Evolutionary conservation across 2,797 vertebrate species (phyloP).

Genomic region (Macropus fuliginosus): DNA sequence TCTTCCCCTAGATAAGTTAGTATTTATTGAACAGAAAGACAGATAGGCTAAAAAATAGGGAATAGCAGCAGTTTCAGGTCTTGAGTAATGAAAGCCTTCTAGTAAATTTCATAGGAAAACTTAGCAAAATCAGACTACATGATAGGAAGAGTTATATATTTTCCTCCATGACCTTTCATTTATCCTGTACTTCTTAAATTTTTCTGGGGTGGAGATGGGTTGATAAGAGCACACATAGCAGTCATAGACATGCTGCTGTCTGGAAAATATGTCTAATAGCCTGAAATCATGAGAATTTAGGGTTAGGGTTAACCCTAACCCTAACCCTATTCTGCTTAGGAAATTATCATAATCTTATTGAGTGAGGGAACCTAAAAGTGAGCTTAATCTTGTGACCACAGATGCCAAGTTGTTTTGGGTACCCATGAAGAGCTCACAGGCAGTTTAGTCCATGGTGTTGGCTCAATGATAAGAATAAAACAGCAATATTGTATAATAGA

Average conservation of each 20-base stretch:
- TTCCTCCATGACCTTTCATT: neutral
- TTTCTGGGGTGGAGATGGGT: neutral
- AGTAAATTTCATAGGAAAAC: neutral
- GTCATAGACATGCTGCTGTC: neutral
- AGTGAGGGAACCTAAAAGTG: neutral
- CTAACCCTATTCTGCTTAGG: neutral
- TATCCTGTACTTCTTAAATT: neutral
- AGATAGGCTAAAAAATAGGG: neutral
- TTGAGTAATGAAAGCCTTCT: neutral
- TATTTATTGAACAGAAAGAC: neutral
- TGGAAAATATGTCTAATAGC: neutral
- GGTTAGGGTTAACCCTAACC: too few species aligned
- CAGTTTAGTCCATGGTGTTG: neutral
- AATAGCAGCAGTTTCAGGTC: neutral
- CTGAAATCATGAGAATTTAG: neutral
- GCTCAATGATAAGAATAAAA: neutral
- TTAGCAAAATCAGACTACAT: too few species aligned
- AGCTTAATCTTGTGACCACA: neutral
- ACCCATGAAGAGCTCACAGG: neutral
- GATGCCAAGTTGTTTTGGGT: neutral
- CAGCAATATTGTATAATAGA: neutral
- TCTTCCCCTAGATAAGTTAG: neutral
- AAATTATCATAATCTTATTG: neutral
- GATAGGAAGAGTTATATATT: neutral
- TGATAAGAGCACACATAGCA: neutral